A percentile compares a stretch with the other conserved stretches of the same genome.
These are phyloP conservation scores for Drosophila ficusphila DNA, from an alignment of 1,140 invertebrate species.

Conservation along the genomic window DNA sequence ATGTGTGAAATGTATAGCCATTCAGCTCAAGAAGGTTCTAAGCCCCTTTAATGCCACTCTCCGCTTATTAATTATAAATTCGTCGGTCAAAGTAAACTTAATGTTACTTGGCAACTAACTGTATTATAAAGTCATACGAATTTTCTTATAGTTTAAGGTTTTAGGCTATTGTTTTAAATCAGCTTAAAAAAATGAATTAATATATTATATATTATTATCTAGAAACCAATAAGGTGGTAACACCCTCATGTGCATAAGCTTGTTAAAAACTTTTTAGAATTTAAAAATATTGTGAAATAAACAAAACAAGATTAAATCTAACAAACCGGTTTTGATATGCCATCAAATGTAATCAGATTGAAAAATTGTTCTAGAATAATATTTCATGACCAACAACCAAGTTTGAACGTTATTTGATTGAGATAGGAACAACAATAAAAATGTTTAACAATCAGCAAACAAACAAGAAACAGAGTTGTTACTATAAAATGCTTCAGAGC, in stretches of 20 bases:
- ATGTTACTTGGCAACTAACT: no score
- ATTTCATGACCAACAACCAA: not conserved
- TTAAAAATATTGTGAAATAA: not conserved
- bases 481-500: no score
- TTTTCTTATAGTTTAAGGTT: no score
- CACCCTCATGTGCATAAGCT: no score
- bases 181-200: no score
- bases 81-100: not conserved
- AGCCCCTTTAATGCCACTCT: not conserved
- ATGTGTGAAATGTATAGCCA: constrained; percentile 44
- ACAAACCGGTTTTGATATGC: not conserved
- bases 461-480: not conserved
- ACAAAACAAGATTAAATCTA: not conserved
- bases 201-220: no score
- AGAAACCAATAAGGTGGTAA: no score
- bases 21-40: not conserved
- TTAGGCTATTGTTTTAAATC: not conserved
- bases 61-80: constrained; percentile 5
- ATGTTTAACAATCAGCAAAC: not conserved
- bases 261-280: no score
- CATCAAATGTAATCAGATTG: no score
- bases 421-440: no score
- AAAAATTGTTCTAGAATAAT: not conserved
- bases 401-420: no score
- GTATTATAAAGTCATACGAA: no score